These are phyloP conservation scores for Elanoides forficatus DNA, from an alignment of 2,113 vertebrate genomes.

Conservation along the genomic window DNA sequence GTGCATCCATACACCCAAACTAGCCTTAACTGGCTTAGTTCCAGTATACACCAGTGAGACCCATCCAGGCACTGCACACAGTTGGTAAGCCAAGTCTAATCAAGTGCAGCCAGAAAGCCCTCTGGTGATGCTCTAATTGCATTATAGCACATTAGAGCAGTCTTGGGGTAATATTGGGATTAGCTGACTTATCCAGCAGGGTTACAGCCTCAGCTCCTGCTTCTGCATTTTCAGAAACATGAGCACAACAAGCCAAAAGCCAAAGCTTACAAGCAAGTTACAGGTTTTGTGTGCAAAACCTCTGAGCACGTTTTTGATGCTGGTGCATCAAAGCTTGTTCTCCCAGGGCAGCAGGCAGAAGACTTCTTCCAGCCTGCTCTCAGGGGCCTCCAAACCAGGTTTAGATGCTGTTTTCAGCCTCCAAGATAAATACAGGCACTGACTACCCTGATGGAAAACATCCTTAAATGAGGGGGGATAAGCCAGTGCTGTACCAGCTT, in stretches of 20 bases:
- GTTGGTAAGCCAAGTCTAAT: background rate
- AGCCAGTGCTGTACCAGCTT: background rate
- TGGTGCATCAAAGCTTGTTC: background rate
- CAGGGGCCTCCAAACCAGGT: background rate
- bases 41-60: constrained; percentile 3
- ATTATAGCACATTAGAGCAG: constrained; percentile 17
- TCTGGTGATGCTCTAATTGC: constrained; percentile 33
- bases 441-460: background rate
- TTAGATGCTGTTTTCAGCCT: background rate
- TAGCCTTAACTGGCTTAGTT: background rate
- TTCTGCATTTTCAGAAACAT: background rate
- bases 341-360: background rate
- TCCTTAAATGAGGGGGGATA: background rate
- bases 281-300: background rate
- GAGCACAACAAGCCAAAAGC: background rate
- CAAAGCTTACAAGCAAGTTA: background rate
- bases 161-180: background rate
- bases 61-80: accelerated
- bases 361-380: background rate
- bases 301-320: background rate
- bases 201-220: background rate
- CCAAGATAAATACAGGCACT: background rate
- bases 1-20: background rate
- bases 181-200: background rate
- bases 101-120: background rate